phyloP scores from a whole-genome alignment of 1,140 invertebrate species.

The Megathymus violae region DNA sequence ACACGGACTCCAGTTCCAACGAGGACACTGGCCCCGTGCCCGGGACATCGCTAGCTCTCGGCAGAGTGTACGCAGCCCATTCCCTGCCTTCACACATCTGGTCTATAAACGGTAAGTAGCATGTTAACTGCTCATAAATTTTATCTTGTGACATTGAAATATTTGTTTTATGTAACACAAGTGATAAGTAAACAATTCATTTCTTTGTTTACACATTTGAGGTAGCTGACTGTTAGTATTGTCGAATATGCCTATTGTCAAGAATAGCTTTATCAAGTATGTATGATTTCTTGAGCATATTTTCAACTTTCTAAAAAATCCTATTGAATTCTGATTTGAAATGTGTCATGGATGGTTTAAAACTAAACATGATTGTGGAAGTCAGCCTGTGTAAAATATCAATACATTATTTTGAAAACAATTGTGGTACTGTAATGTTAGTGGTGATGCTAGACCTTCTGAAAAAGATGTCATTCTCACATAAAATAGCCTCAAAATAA shows the following conservation, averaged over 20 bases:
- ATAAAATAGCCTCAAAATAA: no score
- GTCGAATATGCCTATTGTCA: not conserved
- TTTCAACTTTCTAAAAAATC: not conserved
- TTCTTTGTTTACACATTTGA: not conserved
- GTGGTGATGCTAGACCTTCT: no score
- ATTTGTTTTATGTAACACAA: not conserved
- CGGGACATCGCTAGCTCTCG: conserved; percentile 85
- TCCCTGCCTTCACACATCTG: conserved; percentile 95
- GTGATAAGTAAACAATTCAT: not conserved
- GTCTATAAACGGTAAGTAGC: conserved; percentile 92
- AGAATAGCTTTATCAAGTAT: not conserved
- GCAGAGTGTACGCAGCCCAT: conserved; percentile 93
- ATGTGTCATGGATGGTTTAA: no score
- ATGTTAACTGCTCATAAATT: not conserved
- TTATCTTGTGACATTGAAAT: not conserved
- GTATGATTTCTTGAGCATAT: not conserved
- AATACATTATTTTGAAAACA: no score
- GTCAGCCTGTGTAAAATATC: no score
- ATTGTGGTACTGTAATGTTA: no score
- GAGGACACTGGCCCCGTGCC: conserved; percentile 80
- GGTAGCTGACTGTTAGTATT: not conserved
- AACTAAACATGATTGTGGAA: no score
- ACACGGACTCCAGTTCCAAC: conserved; percentile 86
- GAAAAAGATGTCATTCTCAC: no score
- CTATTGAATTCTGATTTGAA: not conserved